Evolutionary conservation across 2,888 invertebrate species (phyloP).

Genomic region (Scaptodrosophila latifasciaeformis): DNA sequence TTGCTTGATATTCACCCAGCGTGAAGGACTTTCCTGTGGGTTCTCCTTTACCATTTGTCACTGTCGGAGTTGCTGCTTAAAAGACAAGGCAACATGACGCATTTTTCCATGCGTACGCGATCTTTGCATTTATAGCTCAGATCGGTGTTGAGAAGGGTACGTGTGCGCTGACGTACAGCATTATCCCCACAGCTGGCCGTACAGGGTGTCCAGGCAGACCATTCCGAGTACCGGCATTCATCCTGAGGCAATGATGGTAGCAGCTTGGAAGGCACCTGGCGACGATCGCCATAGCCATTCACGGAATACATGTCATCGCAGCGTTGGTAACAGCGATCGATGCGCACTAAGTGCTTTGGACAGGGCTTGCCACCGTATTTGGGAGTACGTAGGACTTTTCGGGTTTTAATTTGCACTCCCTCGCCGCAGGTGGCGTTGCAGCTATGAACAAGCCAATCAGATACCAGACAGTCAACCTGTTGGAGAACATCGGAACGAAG

Average conservation of each 20-base stretch:
- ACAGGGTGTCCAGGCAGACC: constrained; percentile 84
- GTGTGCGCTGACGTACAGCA: constrained; percentile 77
- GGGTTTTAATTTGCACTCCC: constrained; percentile 76
- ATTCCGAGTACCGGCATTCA: constrained; percentile 80
- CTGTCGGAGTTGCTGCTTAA: constrained; percentile 63
- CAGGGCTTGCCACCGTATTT: constrained; percentile 77
- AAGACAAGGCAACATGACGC: constrained; percentile 71
- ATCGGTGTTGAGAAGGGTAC: constrained; percentile 73
- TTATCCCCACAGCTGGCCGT: constrained; percentile 80
- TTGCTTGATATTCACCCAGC: no score
- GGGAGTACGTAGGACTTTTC: constrained; percentile 76
- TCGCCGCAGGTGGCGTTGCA: constrained; percentile 77
- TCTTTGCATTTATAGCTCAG: constrained; percentile 72
- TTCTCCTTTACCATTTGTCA: constrained; percentile 56
- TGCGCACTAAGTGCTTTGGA: constrained; percentile 75
- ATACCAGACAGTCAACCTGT: constrained; percentile 75
- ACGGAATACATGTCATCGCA: constrained; percentile 72
- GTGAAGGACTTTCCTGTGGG: no score
- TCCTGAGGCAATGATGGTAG: constrained; percentile 46
- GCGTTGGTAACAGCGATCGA: constrained; percentile 72
- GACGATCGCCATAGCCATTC: constrained; percentile 47
- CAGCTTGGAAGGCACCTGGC: constrained; percentile 37
- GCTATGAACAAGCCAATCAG: constrained; percentile 76
- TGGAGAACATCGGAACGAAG: constrained; percentile 43
- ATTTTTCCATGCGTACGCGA: constrained; percentile 71